Evolutionary conservation across 1,140 invertebrate genomes (phyloP).

Genomic region (Platyura marginata): DNA sequence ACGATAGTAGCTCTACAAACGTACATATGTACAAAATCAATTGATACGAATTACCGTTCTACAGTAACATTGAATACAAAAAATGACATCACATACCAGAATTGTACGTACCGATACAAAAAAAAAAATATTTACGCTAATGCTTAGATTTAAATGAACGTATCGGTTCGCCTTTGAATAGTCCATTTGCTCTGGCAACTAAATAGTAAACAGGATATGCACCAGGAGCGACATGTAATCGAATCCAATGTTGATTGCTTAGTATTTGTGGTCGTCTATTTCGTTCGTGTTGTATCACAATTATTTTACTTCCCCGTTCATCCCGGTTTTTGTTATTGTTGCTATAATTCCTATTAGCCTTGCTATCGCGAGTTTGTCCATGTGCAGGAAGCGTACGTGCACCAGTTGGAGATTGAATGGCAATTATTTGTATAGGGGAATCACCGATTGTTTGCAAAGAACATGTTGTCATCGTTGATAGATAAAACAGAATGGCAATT

Average conservation of each 20-base stretch:
- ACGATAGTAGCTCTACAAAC: too few relatives aligned
- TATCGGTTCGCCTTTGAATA: not conserved
- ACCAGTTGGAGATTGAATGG: not conserved
- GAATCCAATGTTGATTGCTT: not conserved
- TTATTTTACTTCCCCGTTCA: too few relatives aligned
- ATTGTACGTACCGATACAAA: too few relatives aligned
- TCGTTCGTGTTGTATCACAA: not conserved
- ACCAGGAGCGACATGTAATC: not conserved
- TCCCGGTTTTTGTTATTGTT: not conserved
- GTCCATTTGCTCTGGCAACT: not conserved
- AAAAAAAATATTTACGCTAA: too few relatives aligned
- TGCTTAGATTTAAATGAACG: not conserved
- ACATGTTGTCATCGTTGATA: too few relatives aligned
- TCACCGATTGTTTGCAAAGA: too few relatives aligned
- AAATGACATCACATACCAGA: too few relatives aligned
- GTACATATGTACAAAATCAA: too few relatives aligned
- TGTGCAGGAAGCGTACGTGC: not conserved
- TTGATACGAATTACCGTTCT: too few relatives aligned
- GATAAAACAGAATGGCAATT: too few relatives aligned
- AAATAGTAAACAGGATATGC: not conserved
- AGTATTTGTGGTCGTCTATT: not conserved
- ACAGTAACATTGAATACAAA: too few relatives aligned
- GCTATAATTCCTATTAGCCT: not conserved
- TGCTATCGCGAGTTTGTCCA: too few relatives aligned
- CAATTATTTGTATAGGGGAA: not conserved